Evolutionary conservation across 2,797 vertebrate genomes (phyloP).

Genomic region (Coreius guichenoti): DNA sequence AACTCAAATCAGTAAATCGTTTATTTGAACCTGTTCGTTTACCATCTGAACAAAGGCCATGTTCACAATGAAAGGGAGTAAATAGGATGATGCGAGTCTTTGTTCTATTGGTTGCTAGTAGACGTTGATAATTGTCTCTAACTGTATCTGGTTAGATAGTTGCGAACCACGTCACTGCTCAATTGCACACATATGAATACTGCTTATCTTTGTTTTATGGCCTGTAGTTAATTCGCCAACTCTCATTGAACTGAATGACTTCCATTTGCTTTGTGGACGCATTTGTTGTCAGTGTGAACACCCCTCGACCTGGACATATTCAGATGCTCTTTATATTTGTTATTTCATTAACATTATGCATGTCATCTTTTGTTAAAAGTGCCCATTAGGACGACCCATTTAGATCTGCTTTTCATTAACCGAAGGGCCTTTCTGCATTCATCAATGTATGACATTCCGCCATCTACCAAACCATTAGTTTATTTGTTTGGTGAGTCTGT

Average conservation of each 20-base stretch:
- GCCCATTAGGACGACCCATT: conserved; percentile 40
- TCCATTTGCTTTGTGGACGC: neutral
- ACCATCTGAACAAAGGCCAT: neutral
- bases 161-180: neutral
- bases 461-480: conserved; percentile 10
- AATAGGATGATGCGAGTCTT: neutral
- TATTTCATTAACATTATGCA: conserved; percentile 35
- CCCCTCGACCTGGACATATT: neutral
- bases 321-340: conserved; percentile 23
- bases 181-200: neutral
- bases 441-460: neutral
- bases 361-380: conserved; percentile 18
- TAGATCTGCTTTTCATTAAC: conserved; percentile 33
- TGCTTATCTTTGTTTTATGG: neutral
- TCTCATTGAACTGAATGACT: neutral
- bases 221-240: neutral
- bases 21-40: neutral
- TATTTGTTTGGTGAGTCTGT: conserved; percentile 1
- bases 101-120: neutral
- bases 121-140: neutral
- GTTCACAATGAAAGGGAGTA: neutral
- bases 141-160: neutral
- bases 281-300: conserved; percentile 4
- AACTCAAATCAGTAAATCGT: neutral
- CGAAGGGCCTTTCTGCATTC: conserved; percentile 28